Percentiles rank a stretch among this genome's conserved stretches.
These are phyloP conservation scores for Aselliscus stoliczkanus DNA, from an alignment of 2,797 vertebrate species.

Conservation along the genomic window DNA sequence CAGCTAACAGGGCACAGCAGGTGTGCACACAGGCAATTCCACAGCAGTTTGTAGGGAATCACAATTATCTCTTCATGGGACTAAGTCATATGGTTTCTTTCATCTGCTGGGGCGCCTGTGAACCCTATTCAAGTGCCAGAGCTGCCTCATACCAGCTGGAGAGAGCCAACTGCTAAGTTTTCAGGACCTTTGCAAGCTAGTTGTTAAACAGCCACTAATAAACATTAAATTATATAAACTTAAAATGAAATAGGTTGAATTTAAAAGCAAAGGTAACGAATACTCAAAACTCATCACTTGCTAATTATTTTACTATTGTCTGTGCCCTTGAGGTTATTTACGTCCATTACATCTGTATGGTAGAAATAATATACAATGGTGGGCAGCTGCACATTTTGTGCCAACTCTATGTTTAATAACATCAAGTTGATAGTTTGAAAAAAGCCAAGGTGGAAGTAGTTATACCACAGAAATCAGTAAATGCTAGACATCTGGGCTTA, in stretches of 20 bases:
- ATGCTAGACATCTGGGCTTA: neutral
- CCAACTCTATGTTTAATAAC: neutral
- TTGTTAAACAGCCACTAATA: neutral
- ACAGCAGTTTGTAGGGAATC: neutral
- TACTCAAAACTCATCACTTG: neutral
- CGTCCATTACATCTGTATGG: neutral
- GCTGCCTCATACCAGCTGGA: neutral
- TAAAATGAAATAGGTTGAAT: neutral
- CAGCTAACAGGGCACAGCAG: neutral
- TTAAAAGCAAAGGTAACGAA: slow-evolving; percentile 27
- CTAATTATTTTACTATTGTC: neutral
- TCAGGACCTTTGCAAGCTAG: neutral
- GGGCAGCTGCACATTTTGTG: neutral
- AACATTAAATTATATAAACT: neutral
- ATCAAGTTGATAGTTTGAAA: slow-evolving; percentile 3
- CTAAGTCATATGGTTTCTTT: neutral
- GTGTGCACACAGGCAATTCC: neutral
- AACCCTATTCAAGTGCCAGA: neutral
- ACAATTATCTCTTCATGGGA: neutral
- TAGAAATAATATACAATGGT: neutral
- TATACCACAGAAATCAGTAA: neutral
- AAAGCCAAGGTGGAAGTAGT: neutral
- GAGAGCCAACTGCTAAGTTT: neutral
- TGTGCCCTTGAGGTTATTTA: neutral
- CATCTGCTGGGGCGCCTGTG: neutral